Conservation (phyloP, 2,113 vertebrate genomes). For the Cariama cristata region DNA sequence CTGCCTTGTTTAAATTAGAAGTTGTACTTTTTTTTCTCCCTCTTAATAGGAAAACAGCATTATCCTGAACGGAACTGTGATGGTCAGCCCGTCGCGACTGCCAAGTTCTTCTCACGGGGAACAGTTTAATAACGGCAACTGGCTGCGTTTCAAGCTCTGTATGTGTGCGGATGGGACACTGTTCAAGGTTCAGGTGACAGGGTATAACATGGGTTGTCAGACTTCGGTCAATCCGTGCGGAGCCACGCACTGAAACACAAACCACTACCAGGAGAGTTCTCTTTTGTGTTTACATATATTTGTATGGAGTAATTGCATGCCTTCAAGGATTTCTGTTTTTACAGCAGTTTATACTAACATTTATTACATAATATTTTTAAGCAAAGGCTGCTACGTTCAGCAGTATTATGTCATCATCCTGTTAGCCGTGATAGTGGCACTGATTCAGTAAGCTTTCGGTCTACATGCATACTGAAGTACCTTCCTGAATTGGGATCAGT, state of each 20-base stretch:
- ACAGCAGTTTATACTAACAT: conserved; percentile 44
- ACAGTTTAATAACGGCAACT: conserved; percentile 77
- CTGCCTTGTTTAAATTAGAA: background rate
- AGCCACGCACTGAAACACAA: conserved; percentile 70
- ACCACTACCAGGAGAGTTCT: background rate
- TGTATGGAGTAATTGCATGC: conserved; percentile 55
- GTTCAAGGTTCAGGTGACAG: conserved; percentile 92
- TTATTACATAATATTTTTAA: conserved; percentile 24
- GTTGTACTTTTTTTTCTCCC: background rate
- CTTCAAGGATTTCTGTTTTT: conserved; percentile 55
- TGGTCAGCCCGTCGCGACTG: conserved; percentile 88
- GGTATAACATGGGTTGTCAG: conserved; percentile 93
- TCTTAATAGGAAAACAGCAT: conserved; percentile 90
- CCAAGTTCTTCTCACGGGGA: conserved; percentile 83
- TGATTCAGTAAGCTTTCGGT: background rate
- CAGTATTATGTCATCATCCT: background rate
- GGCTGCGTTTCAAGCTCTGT: conserved; percentile 95
- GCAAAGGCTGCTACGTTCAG: background rate
- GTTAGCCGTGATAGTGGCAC: background rate
- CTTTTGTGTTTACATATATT: background rate
- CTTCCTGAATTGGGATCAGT: background rate
- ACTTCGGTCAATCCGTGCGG: conserved; percentile 90
- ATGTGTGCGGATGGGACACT: conserved; percentile 94
- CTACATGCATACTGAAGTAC: background rate
- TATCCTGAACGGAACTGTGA: conserved; percentile 92